Base-by-base conservation (phyloP, 2,888 invertebrate species). In the Chrysolina haemoptera region DNA sequence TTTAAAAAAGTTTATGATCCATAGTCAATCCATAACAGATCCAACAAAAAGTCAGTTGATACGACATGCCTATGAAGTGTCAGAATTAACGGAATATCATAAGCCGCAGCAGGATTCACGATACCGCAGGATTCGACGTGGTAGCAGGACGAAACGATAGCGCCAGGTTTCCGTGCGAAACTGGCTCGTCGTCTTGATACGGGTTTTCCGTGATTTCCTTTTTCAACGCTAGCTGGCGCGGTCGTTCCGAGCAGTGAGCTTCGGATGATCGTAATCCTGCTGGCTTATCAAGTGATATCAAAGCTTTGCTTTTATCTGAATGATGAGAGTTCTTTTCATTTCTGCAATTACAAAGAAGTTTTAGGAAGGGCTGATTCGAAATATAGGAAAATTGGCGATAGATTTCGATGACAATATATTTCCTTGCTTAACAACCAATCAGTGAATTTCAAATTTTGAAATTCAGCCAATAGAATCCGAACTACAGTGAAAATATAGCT, bases 141-240 rank as follows among this genome's bases (percentile, higher is more conserved):
- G 50, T 67, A 62, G n/a, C 62, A 62, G 65, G 62, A 70, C 74
- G 76, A 74, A 74, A 76, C 76, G 76, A 67, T 62, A 67, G 70
- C 70, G 71, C 70, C 76, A 70, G 66, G 64, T 70, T 70, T 71
- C 72, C 74, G 70, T 55, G 70, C 67, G 68, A 67, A 72, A 76
- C 74, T 76, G 76, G 65, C 72, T 64, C 76, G 70, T 69, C 68
- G 76, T 69, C 74, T 65, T 65, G 70, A 70, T 12, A 18, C 27
- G 66, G 48, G 70, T 74, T 76, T 76, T 76, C 74, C 50, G 48
- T 69, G 68, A 68, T 76, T 74, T 70, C 65, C 67, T 64, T 62
- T 70, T 35, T 55, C 63, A 69, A 66, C 76, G 70, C 71, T 69
- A 76, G 76, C 59, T 68, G 76, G 76, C 76, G 76, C 35, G 22